phyloP scores from a whole-genome alignment of 2,797 vertebrate species.

The Gallinago stenura region DNA sequence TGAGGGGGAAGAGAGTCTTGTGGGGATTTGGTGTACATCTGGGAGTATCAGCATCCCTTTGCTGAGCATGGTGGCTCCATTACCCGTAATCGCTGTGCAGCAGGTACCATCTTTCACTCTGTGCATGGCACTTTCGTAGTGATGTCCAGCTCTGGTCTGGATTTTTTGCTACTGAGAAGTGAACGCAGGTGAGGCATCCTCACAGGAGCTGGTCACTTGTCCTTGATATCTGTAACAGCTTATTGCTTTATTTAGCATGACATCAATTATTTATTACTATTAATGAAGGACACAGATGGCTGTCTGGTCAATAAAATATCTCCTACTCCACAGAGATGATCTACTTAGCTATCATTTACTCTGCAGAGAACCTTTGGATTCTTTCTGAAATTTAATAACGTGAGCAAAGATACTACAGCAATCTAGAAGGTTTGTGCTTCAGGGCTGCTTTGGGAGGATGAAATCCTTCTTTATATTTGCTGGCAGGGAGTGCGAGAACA shows the following conservation, averaged over 20 bases:
- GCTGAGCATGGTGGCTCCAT: not conserved
- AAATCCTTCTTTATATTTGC: slow-evolving; percentile 73
- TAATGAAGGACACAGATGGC: slow-evolving; percentile 74
- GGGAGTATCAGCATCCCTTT: not conserved
- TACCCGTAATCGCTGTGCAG: not conserved
- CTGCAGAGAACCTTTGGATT: slow-evolving; percentile 66
- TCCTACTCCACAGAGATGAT: slow-evolving; percentile 65
- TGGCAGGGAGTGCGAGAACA: not conserved
- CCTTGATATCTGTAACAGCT: slow-evolving; percentile 66
- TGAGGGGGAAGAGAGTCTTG: not conserved
- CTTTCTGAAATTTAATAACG: slow-evolving; percentile 68
- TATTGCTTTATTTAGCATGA: slow-evolving; percentile 62
- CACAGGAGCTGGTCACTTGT: slow-evolving; percentile 47
- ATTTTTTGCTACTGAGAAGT: slow-evolving; percentile 12
- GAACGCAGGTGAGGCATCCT: slow-evolving; percentile 54
- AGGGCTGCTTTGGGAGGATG: slow-evolving; percentile 52
- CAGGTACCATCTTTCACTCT: not conserved
- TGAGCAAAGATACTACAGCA: slow-evolving; percentile 17
- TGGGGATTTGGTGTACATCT: not conserved
- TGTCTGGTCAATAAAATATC: slow-evolving; percentile 72
- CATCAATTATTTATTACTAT: slow-evolving; percentile 73
- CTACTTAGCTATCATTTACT: slow-evolving; percentile 71
- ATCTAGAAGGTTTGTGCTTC: slow-evolving; percentile 54
- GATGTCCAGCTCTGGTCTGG: not conserved
- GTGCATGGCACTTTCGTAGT: not conserved